Conservation (phyloP, 2,888 invertebrate genomes). For the Sarcophaga caerulescens region DNA sequence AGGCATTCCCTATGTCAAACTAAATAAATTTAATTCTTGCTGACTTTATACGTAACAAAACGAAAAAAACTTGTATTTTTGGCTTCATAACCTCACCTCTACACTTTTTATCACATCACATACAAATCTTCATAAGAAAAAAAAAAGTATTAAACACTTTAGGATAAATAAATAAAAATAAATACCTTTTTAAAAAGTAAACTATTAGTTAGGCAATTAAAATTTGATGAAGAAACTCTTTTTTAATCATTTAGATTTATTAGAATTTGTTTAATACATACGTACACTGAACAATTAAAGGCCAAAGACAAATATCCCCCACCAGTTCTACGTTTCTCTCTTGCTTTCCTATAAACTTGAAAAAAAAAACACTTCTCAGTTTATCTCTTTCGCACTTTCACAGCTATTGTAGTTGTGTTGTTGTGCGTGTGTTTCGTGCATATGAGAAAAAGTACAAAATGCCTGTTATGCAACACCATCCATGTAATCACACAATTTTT, state of each 20-base stretch:
- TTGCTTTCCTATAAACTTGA: not conserved
- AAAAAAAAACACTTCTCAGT: not conserved
- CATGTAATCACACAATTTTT: constrained; percentile 13
- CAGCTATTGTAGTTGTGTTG: not conserved
- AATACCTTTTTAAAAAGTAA: no score
- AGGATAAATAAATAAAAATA: no score
- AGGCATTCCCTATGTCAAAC: constrained; percentile 1
- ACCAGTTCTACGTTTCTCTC: no score
- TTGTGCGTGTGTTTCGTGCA: not conserved
- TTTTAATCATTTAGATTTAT: constrained; percentile 21
- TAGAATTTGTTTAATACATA: not conserved
- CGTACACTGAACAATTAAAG: no score
- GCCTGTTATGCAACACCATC: constrained; percentile 52
- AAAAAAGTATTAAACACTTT: no score
- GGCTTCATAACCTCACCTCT: constrained; percentile 10
- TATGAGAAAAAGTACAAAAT: constrained; percentile 37
- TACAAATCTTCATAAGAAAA: no score
- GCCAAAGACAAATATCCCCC: no score
- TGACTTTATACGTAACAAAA: constrained; percentile 8
- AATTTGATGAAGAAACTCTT: no score
- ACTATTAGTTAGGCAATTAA: no score
- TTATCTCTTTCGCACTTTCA: constrained; percentile 17
- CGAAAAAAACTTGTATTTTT: not conserved
- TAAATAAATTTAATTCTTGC: not conserved
- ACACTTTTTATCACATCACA: no score